Base-by-base conservation (phyloP, 2,113 vertebrate genomes). In the Calyptommatus sinebrachiatus region DNA sequence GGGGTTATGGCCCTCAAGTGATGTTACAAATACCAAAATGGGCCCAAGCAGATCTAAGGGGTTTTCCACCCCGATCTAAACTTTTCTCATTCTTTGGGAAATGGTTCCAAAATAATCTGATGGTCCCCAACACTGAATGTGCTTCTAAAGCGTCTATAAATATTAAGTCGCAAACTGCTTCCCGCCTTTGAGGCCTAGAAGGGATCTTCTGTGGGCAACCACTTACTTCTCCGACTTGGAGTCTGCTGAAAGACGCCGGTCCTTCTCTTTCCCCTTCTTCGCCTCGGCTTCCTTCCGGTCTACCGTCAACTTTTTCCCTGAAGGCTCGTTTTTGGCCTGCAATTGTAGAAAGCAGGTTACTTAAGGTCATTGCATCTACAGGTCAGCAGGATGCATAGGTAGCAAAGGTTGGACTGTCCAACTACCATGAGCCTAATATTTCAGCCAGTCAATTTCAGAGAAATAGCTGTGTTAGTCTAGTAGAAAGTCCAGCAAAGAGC, bases 271-370 rank as follows among this genome's bases (percentile, higher is more conserved):
- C 18, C 96, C 88, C 82, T 95, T 97, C 90, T 96, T 98, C 41
- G 89, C 50, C 28, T 97, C 97, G 12, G 67, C 91, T 22, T 95
- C 94, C 60, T 94, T 96, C 85, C 95, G 97, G 68, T 99, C 98
- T 0, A 93, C 18, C 1, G 57, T 92, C 45, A 96, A 91, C 84
- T 98, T 99, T 81, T 98, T 99, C 60, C 97, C 98, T 0, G 96
- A 95, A 7, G 98, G 98, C 84, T 99, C 98, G 18, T 99, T 99
- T 93, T 99, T 99, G 62, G 97, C 98, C 98, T 99, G 67, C 63
- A 91, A 91, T 53, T 72, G 81, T 60, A 5, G 60, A 0, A 5
- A n/a, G 48, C 0, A 6, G 1, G 26, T 71, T 79, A 41, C 66
- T 31, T 65, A n/a, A 31, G 21, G 26, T 1, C 6, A 1, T 4